Conservation (phyloP, 2,888 invertebrate species). For the Synanthedon tipuliformis region DNA sequence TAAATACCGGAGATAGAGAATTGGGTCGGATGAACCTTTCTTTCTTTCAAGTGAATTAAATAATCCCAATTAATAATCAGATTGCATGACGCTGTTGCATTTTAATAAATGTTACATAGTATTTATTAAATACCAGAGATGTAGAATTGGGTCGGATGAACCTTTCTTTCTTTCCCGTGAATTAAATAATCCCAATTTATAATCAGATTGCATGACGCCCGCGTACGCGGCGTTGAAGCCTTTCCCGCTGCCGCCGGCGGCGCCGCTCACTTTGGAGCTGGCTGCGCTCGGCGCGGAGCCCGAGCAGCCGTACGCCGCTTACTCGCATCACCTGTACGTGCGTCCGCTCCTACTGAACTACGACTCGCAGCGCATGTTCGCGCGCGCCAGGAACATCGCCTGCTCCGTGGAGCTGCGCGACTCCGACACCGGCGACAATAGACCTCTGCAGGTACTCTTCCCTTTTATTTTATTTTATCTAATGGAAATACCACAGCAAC, state of each 20-base stretch:
- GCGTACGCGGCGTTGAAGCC: constrained; percentile 87
- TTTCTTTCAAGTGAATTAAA: too few species aligned
- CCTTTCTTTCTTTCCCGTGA: constrained; percentile 1
- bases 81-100: too few species aligned
- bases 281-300: constrained; percentile 81
- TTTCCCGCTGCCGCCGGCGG: constrained; percentile 82
- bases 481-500: too few species aligned
- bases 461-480: too few species aligned
- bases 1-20: too few species aligned
- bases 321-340: constrained; percentile 91
- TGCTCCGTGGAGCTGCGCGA: constrained; percentile 90
- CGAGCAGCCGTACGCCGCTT: constrained; percentile 86
- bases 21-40: too few species aligned
- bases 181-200: too few species aligned
- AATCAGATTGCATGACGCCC: constrained; percentile 84
- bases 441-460: constrained; percentile 75
- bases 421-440: constrained; percentile 73
- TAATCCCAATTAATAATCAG: too few species aligned
- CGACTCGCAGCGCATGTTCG: constrained; percentile 91
- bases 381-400: constrained; percentile 93
- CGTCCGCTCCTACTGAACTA: constrained; percentile 89
- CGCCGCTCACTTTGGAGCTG: constrained; percentile 84
- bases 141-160: too few species aligned
- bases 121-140: too few species aligned
- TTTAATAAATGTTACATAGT: too few species aligned